Evolutionary conservation across 2,113 vertebrate genomes (phyloP), one percentile per base, ranked within the genome.

Genomic region (Charadrius vociferus): DNA sequence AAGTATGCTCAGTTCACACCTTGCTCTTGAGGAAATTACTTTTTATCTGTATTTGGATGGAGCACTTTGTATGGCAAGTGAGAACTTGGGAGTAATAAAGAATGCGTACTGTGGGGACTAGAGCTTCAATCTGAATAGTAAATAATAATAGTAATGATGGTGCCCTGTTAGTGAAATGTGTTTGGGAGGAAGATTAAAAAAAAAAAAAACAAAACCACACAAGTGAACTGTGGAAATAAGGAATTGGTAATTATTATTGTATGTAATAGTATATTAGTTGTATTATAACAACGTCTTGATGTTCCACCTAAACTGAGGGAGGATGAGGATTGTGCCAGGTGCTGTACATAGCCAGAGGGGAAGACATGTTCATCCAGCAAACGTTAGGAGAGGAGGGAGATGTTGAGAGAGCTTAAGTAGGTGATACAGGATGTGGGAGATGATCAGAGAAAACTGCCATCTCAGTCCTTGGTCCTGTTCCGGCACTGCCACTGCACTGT

Each of bases 1-100:
- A 96, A 97, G 94, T 96, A 93, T 97, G 97, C 97, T 98, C 94
- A 88, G 72, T 97, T 98, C 93, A 96, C 94, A 93, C 95, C 96
- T 97, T 98, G 84, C 92, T 98, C 95, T 91, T 96, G 92, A 97
- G 96, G 97, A 98, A 97, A 98, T 96, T 95, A 92, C 81, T 91
- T 77, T 96, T 97, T 96, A 95, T 94, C 93, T 96, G 61, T 96
- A 41, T 97, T 93, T 96, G 61, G 50, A 96, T 97, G 74, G 93
- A 87, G 63, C 32, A 88, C 77, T 85, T 67, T 89, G 73, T 78
- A 85, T 83, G 74, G 82, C 81, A 96, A 95, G 92, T 90, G 86
- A 96, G 70, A 93, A 94, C 91, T 95, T 88, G 94, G 80, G 97
- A 94, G 93, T 94, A 92, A 93, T 94, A 92, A 97, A 93, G 87